These are phyloP conservation scores for Drosophila anomalata DNA, from an alignment of 2,888 invertebrate species.

Conservation along the genomic window DNA sequence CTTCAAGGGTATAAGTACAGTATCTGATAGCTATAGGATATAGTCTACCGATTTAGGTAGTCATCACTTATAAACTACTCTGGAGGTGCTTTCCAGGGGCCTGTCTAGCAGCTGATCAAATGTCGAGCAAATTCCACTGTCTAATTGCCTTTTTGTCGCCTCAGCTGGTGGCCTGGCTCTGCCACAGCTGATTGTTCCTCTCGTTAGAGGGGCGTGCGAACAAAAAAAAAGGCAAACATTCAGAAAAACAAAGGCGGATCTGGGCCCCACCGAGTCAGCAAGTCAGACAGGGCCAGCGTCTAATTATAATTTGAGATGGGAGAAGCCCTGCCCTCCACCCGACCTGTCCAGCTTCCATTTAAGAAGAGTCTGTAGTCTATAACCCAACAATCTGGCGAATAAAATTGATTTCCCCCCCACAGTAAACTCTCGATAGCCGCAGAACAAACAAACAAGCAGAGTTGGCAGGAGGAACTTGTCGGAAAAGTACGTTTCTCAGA, in stretches of 20 bases:
- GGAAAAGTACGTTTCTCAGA: slow-evolving; percentile 8
- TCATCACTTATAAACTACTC: too few species aligned
- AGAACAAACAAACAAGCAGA: slow-evolving; percentile 32
- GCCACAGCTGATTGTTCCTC: slow-evolving; percentile 31
- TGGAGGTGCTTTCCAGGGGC: background rate
- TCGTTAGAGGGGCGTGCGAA: slow-evolving; percentile 31
- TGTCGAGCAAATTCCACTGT: background rate
- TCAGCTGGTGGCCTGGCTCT: slow-evolving; percentile 7
- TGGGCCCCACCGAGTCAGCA: slow-evolving; percentile 24
- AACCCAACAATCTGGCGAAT: slow-evolving; percentile 23
- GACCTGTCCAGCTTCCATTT: slow-evolving; percentile 1
- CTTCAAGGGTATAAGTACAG: too few species aligned
- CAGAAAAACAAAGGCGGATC: slow-evolving; percentile 27
- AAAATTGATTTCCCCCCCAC: slow-evolving; percentile 30
- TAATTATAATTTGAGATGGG: slow-evolving; percentile 40
- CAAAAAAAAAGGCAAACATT: slow-evolving; percentile 31
- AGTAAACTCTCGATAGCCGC: slow-evolving; percentile 28
- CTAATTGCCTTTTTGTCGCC: slow-evolving; percentile 30
- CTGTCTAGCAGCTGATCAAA: background rate
- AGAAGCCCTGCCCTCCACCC: slow-evolving; percentile 42
- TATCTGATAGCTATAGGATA: too few species aligned
- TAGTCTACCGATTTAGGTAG: too few species aligned
- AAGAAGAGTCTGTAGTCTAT: too few species aligned
- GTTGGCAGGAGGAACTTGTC: slow-evolving; percentile 6
- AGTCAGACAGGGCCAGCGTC: slow-evolving; percentile 29